Evolutionary conservation across 2,888 invertebrate species (phyloP), one percentile per base, ranked within the genome.

Genomic region (Amiota communis): DNA sequence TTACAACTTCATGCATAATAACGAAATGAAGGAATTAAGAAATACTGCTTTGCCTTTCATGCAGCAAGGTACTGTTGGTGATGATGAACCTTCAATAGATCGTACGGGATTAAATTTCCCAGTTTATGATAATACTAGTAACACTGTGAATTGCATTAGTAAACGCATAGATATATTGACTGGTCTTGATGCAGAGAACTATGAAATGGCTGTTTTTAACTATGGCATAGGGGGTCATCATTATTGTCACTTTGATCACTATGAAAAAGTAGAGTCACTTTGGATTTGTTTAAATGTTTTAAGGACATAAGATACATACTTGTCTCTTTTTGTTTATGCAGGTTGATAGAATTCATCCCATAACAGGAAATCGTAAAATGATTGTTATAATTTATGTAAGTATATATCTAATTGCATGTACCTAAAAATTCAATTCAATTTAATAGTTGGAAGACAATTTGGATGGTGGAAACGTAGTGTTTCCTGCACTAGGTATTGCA

Each of bases 211-310:
- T 1, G 65, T 76, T 8, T 57, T 69, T 12, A 77, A 79, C 20
- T 78, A 74, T 36, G 79, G 75, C 13, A 51, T 80, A 8, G 79
- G 70, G 6, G 78, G 79, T 0, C 74, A 74, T 8, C 68, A 79
- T 48, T 49, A 57, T n/a, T 48, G 74, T 17, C 80, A 78, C 15
- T 6, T 6, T 36, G 36, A 36, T 36, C 36, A 36, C 36, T 6
- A 36, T 36, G 6, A 2, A 36, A 36, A 36, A 4, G 36, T 36
- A 36, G 6, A 36, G 36, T 6, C 3, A 6, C 36, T 36, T 36
- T 36, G 2, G 36, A 36, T 36, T 36, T 6, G 3, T 36, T 6
- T 6, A 36, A 6, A 36, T 36, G 2, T 36, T 4, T 36, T 6
- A 36, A 36, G 36, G 36, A 6, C 36, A 36, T 36, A 36, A 36